Conservation (phyloP, 2,797 vertebrate genomes). For the Spatula clypeata region DNA sequence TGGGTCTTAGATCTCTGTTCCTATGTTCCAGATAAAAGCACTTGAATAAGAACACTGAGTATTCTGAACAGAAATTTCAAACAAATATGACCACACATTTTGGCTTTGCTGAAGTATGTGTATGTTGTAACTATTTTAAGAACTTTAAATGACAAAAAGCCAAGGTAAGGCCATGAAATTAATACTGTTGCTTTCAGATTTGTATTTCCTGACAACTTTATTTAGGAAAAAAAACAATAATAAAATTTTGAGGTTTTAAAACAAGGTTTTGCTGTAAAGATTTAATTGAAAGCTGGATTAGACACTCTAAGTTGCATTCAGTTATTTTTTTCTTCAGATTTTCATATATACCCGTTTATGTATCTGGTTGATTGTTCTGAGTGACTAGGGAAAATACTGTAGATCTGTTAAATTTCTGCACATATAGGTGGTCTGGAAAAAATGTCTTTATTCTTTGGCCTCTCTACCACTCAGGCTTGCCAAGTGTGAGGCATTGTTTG, state of each 20-base stretch:
- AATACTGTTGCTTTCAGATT: neutral
- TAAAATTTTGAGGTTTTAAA: neutral
- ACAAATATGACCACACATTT: neutral
- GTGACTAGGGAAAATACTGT: neutral
- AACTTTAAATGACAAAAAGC: neutral
- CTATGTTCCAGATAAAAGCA: neutral
- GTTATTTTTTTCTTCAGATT: neutral
- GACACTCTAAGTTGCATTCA: neutral
- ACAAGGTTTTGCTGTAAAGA: neutral
- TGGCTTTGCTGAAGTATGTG: neutral
- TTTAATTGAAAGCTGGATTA: neutral
- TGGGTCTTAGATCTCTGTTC: neutral
- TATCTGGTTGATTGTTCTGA: neutral
- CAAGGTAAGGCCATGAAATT: neutral
- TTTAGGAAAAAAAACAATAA: neutral
- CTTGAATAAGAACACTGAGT: neutral
- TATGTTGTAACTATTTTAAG: neutral
- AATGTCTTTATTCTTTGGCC: neutral
- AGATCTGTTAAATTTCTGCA: neutral
- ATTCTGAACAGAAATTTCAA: neutral
- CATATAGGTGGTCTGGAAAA: neutral
- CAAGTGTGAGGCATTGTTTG: neutral
- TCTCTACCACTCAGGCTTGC: neutral
- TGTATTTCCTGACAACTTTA: neutral
- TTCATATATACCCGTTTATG: neutral